phyloP scores from a whole-genome alignment of 2,113 vertebrate species.

The Rutilus rutilus region DNA sequence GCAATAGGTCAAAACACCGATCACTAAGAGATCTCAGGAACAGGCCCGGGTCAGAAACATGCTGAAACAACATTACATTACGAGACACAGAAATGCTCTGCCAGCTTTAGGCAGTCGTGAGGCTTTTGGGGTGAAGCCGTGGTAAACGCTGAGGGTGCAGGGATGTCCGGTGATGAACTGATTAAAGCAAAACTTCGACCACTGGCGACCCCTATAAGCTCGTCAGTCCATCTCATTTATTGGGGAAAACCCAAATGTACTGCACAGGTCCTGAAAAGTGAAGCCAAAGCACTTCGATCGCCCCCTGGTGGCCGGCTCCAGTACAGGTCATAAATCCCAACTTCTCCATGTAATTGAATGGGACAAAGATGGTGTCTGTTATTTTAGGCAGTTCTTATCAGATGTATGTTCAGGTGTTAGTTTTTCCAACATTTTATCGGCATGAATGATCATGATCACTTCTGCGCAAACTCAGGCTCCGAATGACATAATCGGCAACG shows the following conservation, averaged over 20 bases:
- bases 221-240: background rate
- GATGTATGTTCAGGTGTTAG: too few relatives aligned
- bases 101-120: background rate
- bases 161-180: background rate
- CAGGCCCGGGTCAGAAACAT: background rate
- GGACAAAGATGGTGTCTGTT: too few relatives aligned
- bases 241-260: background rate
- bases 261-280: too few relatives aligned
- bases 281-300: too few relatives aligned
- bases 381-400: too few relatives aligned
- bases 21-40: background rate
- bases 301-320: too few relatives aligned
- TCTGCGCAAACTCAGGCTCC: too few relatives aligned
- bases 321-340: too few relatives aligned
- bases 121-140: background rate
- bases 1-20: background rate
- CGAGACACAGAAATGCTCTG: background rate
- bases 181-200: background rate
- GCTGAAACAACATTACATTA: background rate
- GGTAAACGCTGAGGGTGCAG: background rate
- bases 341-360: too few relatives aligned
- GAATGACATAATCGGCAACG: too few relatives aligned
- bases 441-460: too few relatives aligned
- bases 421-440: too few relatives aligned
- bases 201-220: background rate